Evolutionary conservation across 2,888 invertebrate species (phyloP).

Genomic region (Tachina lurida): DNA sequence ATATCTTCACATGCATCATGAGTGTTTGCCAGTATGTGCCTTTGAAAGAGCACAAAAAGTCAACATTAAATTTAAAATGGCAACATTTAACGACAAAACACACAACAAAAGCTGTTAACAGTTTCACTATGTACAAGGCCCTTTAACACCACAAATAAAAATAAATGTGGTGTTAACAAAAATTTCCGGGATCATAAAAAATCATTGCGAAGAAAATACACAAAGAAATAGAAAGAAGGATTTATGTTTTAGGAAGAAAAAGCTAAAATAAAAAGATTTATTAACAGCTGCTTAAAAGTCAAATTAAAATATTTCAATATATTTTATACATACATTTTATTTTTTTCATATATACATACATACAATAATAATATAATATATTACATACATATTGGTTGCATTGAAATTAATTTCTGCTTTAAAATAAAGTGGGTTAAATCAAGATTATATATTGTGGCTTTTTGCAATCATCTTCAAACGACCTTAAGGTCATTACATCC

Average conservation of each 20-base stretch:
- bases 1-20: conserved; percentile 43
- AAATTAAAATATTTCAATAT: not conserved
- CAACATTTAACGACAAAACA: conserved; percentile 22
- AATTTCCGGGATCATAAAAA: conserved; percentile 65
- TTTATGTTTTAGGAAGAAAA: not conserved
- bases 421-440: conserved; percentile 23
- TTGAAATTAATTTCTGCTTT: conserved; percentile 33
- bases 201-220: not conserved
- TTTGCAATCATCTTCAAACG: conserved; percentile 43
- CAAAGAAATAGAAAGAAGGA: conserved; percentile 5
- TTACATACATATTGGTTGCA: conserved; percentile 11
- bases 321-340: no score
- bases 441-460: conserved; percentile 24
- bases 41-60: conserved; percentile 19
- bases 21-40: not conserved
- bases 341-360: no score
- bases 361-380: not conserved
- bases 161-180: conserved; percentile 13
- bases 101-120: conserved; percentile 38
- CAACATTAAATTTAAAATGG: conserved; percentile 3
- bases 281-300: not conserved
- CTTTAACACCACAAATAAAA: conserved; percentile 34
- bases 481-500: conserved; percentile 49
- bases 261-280: conserved; percentile 24
- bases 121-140: conserved; percentile 50